Evolutionary conservation across 2,797 vertebrate genomes (phyloP).

Genomic region (Enteromius argenteus): DNA sequence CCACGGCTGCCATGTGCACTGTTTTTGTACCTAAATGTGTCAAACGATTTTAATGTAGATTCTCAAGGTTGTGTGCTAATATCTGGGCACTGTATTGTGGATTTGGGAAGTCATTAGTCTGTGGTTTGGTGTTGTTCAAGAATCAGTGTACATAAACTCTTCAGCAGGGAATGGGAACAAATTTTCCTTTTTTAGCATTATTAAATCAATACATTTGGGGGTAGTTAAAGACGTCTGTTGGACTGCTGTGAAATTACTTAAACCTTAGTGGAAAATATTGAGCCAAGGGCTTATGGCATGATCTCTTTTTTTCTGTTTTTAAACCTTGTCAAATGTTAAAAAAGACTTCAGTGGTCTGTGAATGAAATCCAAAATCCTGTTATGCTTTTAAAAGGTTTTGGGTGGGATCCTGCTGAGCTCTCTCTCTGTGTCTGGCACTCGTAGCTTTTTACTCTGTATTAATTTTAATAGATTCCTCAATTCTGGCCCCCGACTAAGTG

Average conservation of each 20-base stretch:
- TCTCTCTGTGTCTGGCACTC: constrained; percentile 4
- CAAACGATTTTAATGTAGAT: constrained; percentile 14
- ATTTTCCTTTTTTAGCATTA: constrained; percentile 31
- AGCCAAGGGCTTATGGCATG: constrained; percentile 39
- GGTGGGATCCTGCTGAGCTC: constrained; percentile 52
- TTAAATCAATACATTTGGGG: constrained; percentile 46
- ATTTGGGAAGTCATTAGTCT: constrained; percentile 17
- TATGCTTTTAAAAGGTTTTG: constrained; percentile 60
- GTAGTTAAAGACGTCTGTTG: constrained; percentile 54
- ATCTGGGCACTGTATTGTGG: neutral
- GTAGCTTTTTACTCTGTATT: constrained; percentile 56
- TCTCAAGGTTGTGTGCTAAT: constrained; percentile 2
- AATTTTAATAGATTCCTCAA: constrained; percentile 57
- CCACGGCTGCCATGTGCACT: neutral
- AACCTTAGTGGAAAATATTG: constrained; percentile 56
- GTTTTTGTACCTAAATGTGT: constrained; percentile 20
- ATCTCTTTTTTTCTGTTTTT: constrained; percentile 39
- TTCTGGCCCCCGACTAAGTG: constrained; percentile 40
- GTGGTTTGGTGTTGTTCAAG: constrained; percentile 18
- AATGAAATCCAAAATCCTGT: constrained; percentile 59
- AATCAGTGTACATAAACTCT: constrained; percentile 31
- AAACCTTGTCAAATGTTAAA: constrained; percentile 51
- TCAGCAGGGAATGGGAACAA: neutral
- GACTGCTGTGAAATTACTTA: constrained; percentile 55
- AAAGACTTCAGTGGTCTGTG: constrained; percentile 58